Evolutionary conservation across 2,113 vertebrate species (phyloP).

Genomic region (Callospermophilus lateralis): DNA sequence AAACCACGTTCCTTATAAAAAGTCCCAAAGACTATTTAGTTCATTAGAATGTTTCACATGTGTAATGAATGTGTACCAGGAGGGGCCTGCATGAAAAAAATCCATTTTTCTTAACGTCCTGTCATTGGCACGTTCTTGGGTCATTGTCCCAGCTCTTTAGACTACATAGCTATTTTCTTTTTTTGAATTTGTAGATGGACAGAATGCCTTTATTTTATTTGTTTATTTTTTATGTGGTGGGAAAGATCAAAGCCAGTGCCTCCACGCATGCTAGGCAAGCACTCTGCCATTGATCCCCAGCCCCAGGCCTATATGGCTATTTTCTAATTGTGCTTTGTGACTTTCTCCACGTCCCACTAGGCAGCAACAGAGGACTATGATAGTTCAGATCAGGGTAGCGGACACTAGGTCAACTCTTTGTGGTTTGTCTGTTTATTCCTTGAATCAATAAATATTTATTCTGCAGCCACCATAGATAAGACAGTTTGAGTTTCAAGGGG

Average conservation of each 20-base stretch:
- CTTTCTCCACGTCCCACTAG: background rate
- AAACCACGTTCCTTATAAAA: too few relatives aligned
- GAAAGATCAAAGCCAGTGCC: too few relatives aligned
- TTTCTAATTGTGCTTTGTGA: background rate
- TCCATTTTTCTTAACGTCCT: background rate
- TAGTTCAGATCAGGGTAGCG: background rate
- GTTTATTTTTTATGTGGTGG: too few relatives aligned
- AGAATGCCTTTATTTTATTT: too few relatives aligned
- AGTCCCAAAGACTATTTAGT: background rate
- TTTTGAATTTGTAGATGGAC: too few relatives aligned
- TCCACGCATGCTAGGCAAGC: too few relatives aligned
- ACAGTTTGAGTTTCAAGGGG: fast-evolving
- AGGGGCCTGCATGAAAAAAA: too few relatives aligned
- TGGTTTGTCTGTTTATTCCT: background rate
- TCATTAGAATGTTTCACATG: background rate
- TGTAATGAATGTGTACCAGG: fast-evolving
- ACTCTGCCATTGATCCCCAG: too few relatives aligned
- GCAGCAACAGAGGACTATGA: background rate
- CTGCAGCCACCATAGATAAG: background rate
- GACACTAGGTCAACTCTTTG: background rate
- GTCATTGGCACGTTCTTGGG: background rate
- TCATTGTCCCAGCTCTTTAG: background rate
- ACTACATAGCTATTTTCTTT: background rate
- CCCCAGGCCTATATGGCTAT: too few relatives aligned
- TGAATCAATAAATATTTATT: background rate